Base-by-base conservation (phyloP, 2,888 invertebrate genomes). In the Agriopis leucophaearia region DNA sequence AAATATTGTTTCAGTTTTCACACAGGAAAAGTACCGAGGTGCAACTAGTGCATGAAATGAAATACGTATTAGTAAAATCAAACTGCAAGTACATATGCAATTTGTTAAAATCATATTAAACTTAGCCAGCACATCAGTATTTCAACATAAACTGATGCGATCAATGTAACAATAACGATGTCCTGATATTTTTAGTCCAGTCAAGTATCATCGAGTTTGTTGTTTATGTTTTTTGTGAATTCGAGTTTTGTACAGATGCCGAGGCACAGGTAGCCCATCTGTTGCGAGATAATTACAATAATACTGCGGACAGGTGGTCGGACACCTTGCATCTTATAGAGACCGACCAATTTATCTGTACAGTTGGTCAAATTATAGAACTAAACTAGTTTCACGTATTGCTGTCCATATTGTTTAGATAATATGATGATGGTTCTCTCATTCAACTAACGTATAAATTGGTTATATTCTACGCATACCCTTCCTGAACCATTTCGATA, bases 191-290 rank as follows among this genome's bases (percentile, higher is more conserved):
- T 69, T 69, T 69, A 69, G 52, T 56, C 40, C 59, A 60, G 44
- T 52, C 55, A 27, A 59, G 42, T 68, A 47, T 62, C 63, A 35
- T 52, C 47, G 36, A 76, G 35, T 50, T 61, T 61, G 74, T 79
- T 84, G 81, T 84, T 83, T 85, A 82, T 73, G 73, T 78, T 78
- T 85, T 84, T 76, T 81, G 72, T 78, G 69, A 69, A 76, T 76
- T 73, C 70, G 71, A 69, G 75, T 74, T 79, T 74, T 70, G 71
- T 76, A 61, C 68, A 72, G 78, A 78, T 75, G 78, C 74, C 80
- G 71, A 76, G 77, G 69, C 76, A 84, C 90, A 90, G 89, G 91
- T 91, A 92, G 76, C 82, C 85, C 94, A 93, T 93, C 92, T 93
- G 92, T 92, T 91, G 85, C 76, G 80, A 86, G 90, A 91, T 90